Percentiles rank a stretch among this genome's conserved stretches.
These are phyloP conservation scores for Mungos mungo DNA, from an alignment of 2,113 vertebrate genomes.

Conservation along the genomic window DNA sequence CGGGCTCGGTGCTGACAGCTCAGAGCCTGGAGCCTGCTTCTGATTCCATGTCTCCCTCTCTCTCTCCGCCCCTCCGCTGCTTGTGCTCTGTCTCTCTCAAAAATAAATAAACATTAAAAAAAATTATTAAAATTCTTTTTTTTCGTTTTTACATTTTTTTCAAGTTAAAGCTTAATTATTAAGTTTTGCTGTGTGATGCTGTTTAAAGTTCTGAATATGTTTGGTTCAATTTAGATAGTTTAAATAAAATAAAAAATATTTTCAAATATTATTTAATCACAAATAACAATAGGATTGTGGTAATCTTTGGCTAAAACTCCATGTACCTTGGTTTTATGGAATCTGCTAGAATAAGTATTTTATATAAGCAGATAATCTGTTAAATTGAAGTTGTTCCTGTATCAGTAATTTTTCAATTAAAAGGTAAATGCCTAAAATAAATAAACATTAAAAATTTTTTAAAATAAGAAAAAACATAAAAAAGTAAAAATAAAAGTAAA, in stretches of 20 bases:
- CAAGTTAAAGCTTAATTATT: neutral
- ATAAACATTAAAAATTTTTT: too few species aligned
- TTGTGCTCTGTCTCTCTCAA: too few species aligned
- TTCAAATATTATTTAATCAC: neutral
- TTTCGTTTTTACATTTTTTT: neutral
- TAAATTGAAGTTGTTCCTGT: neutral
- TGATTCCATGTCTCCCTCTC: too few species aligned
- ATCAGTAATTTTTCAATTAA: neutral
- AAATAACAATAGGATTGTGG: neutral
- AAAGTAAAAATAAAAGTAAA: too few species aligned
- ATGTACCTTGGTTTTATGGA: neutral
- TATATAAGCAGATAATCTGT: neutral
- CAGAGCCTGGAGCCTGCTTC: too few species aligned
- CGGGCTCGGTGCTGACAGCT: too few species aligned
- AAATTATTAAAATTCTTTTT: neutral
- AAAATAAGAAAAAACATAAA: too few species aligned
- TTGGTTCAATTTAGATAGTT: neutral
- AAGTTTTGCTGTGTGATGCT: neutral
- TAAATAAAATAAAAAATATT: constrained; percentile 12
- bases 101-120: too few species aligned
- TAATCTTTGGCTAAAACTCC: neutral
- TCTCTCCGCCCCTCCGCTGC: too few species aligned
- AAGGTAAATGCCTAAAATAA: neutral
- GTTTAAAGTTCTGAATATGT: neutral
- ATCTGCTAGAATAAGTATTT: neutral